phyloP scores from a whole-genome alignment of 1,140 invertebrate species.

The Drosophila mojavensis region DNA sequence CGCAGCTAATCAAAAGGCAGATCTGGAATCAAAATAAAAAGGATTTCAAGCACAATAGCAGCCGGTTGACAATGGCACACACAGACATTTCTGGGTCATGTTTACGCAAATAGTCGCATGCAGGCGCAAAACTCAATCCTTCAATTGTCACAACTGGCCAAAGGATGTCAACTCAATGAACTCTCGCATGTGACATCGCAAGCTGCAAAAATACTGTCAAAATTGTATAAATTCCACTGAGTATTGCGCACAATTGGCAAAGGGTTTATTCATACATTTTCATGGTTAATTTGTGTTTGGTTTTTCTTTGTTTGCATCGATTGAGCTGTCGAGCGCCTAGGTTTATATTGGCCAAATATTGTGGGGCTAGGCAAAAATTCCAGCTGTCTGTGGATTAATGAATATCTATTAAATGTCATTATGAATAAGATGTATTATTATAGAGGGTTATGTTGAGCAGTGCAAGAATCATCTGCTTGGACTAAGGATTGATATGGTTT shows the following conservation, averaged over 20 bases:
- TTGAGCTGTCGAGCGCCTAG: constrained; percentile 25
- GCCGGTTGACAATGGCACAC: constrained; percentile 12
- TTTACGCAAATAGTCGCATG: constrained; percentile 63
- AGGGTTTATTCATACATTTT: not conserved
- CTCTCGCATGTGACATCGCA: constrained; percentile 16
- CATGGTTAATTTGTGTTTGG: constrained; percentile 18
- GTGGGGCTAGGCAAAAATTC: constrained; percentile 48
- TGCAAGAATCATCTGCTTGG: constrained; percentile 13
- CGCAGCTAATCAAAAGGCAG: constrained; percentile 43
- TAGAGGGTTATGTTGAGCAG: not conserved
- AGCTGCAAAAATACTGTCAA: constrained; percentile 65
- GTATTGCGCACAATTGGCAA: constrained; percentile 40
- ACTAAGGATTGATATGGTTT: not conserved
- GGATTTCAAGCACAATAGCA: constrained; percentile 37
- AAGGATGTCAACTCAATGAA: not conserved
- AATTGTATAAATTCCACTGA: constrained; percentile 52
- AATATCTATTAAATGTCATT: constrained; percentile 15
- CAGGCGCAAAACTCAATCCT: constrained; percentile 24
- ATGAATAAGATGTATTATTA: constrained; percentile 7
- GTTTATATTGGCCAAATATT: constrained; percentile 39
- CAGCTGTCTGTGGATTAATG: constrained; percentile 54
- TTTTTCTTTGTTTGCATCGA: constrained; percentile 38
- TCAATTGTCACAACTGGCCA: constrained; percentile 48
- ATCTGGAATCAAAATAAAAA: constrained; percentile 39
- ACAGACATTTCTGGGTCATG: constrained; percentile 59